Base-by-base conservation (phyloP, 1,140 invertebrate species). In the Gonatopus flavifemur region DNA sequence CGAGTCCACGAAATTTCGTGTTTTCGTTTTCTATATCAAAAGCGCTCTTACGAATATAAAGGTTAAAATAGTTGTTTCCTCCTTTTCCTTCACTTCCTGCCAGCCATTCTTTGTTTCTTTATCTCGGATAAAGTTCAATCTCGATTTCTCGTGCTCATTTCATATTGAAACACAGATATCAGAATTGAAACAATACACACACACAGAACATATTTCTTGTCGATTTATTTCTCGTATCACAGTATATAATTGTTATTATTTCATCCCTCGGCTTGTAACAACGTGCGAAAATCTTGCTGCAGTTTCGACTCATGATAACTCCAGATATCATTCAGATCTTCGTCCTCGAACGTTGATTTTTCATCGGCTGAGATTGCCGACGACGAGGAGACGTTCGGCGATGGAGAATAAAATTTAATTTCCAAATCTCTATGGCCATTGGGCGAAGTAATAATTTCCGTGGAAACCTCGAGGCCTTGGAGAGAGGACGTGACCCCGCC, bases 401-500 rank as follows among this genome's bases (percentile, higher is more conserved):
- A 82, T 21, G 77, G 79, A 41, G 84, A 85, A 69, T 86, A 88
- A 71, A 90, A 86, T 62, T 87, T 88, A 62, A 89, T 90, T 72
- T 90, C 88, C 57, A 89, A 73, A 69, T 89, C 88, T 37, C 87
- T 78, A 63, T 89, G 87, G 3, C 87, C 88, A 65, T 88, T 88
- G 36, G 83, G 82, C 46, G 88, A 89, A 16, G 87, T 88, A 24
- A 89, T 85, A 47, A 90, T 89, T 59, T 89, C 85, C 12, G 88
- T 88, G 0, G 86, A 88, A n/a, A 90, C 86, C 66, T 88, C 83
- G 42, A 87, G 72, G 39, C 69, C 66, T 42, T 75, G 73, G 5
- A 69, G 58, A 22, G 62, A 53, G 0, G 53, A 50, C 1, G 51
- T 47, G 12, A 44, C 6, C 2, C 48, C 52, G 43, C 0, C 44